Percentiles rank a stretch among this genome's conserved stretches.
Evolutionary conservation across 2,888 invertebrate species (phyloP).

Genomic region (Lasioglossum oenotherae): DNA sequence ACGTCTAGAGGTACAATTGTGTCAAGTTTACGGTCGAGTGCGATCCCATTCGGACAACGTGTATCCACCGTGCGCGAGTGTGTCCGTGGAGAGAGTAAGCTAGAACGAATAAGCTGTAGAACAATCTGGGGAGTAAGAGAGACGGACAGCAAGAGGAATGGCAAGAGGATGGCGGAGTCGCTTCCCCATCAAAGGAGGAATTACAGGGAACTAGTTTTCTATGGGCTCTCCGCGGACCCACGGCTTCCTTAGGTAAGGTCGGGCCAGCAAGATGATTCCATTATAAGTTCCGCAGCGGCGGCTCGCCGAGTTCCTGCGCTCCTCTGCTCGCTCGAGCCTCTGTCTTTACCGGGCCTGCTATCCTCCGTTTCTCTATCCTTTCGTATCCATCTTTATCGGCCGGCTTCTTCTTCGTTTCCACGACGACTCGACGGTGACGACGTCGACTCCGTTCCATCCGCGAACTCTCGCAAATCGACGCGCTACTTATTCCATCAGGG

Average conservation of each 20-base stretch:
- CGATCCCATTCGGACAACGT: constrained; percentile 68
- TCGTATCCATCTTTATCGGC: constrained; percentile 26
- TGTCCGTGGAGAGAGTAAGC: constrained; percentile 7
- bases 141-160: constrained; percentile 4
- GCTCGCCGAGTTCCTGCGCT: constrained; percentile 37
- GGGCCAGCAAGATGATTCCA: constrained; percentile 77
- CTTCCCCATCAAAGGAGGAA: constrained; percentile 67
- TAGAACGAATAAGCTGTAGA: background rate
- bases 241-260: constrained; percentile 71
- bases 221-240: constrained; percentile 56
- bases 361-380: constrained; percentile 24
- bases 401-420: constrained; percentile 3
- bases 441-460: background rate
- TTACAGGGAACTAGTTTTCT: constrained; percentile 72
- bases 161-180: constrained; percentile 39
- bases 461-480: constrained; percentile 58
- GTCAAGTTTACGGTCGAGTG: constrained; percentile 78
- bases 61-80: constrained; percentile 47
- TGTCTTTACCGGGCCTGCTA: background rate
- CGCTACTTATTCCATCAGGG: constrained; percentile 65
- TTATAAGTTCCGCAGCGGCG: constrained; percentile 75
- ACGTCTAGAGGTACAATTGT: constrained; percentile 74
- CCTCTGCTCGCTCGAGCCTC: constrained; percentile 26
- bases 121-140: background rate
- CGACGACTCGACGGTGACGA: constrained; percentile 24